phyloP scores from a whole-genome alignment of 1,140 invertebrate species.

The Leguminivora glycinivorella region DNA sequence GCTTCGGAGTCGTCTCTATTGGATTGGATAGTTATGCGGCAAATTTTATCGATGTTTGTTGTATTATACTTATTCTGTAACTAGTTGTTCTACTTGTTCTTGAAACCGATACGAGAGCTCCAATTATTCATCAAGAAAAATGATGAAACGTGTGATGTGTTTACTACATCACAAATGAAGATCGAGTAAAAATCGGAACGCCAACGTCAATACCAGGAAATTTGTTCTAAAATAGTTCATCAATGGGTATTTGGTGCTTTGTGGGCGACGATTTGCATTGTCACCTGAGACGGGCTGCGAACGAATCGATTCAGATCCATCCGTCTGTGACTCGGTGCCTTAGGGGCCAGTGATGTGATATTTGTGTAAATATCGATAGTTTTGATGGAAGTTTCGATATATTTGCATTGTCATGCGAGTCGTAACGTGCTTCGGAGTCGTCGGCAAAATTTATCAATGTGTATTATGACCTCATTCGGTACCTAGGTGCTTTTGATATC shows the following conservation, averaged over 20 bases:
- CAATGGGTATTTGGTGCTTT: slow-evolving; percentile 14
- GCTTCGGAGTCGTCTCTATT: not conserved
- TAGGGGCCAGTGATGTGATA: not conserved
- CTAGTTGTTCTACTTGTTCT: too few relatives aligned
- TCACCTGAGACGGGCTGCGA: slow-evolving; percentile 3
- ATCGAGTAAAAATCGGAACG: too few relatives aligned
- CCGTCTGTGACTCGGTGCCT: slow-evolving; percentile 15
- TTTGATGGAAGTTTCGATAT: not conserved
- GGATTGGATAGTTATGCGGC: not conserved
- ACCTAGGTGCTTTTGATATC: too few relatives aligned
- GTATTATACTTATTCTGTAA: too few relatives aligned
- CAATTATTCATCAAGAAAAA: too few relatives aligned
- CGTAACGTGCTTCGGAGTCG: not conserved
- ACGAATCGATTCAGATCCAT: slow-evolving; percentile 16
- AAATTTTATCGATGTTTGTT: not conserved
- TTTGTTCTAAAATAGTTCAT: slow-evolving; percentile 13
- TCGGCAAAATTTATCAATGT: not conserved
- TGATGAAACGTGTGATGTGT: too few relatives aligned
- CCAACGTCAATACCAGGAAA: not conserved
- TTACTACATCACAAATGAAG: too few relatives aligned
- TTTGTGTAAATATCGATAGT: not conserved
- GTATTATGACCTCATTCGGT: too few relatives aligned
- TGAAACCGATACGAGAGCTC: too few relatives aligned
- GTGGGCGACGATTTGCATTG: slow-evolving; percentile 5
- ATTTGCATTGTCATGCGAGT: not conserved